Percentiles rank a stretch among this genome's conserved stretches.
Conservation (phyloP, 2,888 invertebrate species). For the Keiferia lycopersicella region DNA sequence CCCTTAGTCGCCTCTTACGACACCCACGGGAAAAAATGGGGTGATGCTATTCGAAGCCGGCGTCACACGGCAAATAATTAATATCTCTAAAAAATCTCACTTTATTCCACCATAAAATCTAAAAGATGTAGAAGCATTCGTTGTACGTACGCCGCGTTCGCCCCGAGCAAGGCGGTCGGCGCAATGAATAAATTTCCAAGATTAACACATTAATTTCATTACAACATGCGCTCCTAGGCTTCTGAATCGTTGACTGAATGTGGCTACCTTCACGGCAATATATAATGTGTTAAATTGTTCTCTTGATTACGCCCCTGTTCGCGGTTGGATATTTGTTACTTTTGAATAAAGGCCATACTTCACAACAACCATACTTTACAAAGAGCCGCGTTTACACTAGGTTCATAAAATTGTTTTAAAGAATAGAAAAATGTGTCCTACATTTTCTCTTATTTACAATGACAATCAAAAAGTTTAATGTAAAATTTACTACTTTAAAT, state of each 20-base stretch:
- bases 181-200: constrained; percentile 36
- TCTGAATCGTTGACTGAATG: constrained; percentile 13
- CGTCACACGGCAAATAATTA: too few species aligned
- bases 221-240: constrained; percentile 19
- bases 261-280: constrained; percentile 17
- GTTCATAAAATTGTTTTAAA: too few species aligned
- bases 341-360: not conserved
- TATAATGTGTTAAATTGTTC: constrained; percentile 7
- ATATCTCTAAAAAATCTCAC: not conserved
- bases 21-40: too few species aligned
- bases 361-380: too few species aligned
- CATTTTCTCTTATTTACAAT: too few species aligned
- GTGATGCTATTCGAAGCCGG: too few species aligned
- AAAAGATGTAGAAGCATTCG: constrained; percentile 14
- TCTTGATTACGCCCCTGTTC: not conserved
- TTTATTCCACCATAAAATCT: not conserved
- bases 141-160: constrained; percentile 8
- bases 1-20: too few species aligned
- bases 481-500: too few species aligned
- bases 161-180: constrained; percentile 25
- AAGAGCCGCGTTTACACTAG: too few species aligned
- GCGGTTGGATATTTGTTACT: not conserved
- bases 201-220: constrained; percentile 35
- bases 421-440: too few species aligned
- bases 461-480: too few species aligned